Conservation (phyloP, 2,113 vertebrate genomes). For the Uria aalge region DNA sequence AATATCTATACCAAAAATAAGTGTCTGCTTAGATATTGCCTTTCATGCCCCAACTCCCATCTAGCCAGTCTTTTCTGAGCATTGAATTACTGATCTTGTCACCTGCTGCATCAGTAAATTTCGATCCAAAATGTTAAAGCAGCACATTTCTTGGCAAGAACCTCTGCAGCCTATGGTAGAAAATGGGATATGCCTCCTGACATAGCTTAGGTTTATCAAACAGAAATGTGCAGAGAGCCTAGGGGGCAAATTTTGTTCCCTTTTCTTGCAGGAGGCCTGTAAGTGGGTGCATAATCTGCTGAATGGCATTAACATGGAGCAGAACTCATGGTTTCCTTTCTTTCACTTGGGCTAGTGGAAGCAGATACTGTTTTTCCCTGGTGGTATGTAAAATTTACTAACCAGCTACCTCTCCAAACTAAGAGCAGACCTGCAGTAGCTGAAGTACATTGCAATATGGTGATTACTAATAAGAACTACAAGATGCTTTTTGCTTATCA, state of each 20-base stretch:
- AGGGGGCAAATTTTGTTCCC: background rate
- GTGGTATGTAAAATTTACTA: background rate
- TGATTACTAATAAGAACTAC: background rate
- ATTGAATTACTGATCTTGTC: constrained; percentile 43
- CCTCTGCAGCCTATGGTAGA: background rate
- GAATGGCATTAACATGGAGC: background rate
- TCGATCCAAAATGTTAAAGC: constrained; percentile 29
- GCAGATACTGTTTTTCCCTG: background rate
- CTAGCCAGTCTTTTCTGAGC: background rate
- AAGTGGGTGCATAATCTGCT: background rate
- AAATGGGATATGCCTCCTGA: background rate
- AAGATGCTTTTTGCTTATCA: background rate
- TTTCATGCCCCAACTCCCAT: background rate
- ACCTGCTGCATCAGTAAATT: constrained; percentile 61
- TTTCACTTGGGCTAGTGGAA: background rate
- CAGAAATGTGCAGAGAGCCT: background rate
- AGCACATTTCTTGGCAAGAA: constrained; percentile 23
- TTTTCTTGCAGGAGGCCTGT: background rate
- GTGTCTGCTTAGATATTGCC: background rate
- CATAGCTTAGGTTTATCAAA: background rate
- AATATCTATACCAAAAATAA: constrained; percentile 33
- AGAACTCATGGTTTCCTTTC: background rate
- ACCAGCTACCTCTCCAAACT: background rate
- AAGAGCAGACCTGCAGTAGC: background rate
- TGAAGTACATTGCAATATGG: background rate